Percentiles rank a stretch among this genome's conserved stretches.
Evolutionary conservation across 1,140 invertebrate species (phyloP).

Genomic region (Diprion similis): DNA sequence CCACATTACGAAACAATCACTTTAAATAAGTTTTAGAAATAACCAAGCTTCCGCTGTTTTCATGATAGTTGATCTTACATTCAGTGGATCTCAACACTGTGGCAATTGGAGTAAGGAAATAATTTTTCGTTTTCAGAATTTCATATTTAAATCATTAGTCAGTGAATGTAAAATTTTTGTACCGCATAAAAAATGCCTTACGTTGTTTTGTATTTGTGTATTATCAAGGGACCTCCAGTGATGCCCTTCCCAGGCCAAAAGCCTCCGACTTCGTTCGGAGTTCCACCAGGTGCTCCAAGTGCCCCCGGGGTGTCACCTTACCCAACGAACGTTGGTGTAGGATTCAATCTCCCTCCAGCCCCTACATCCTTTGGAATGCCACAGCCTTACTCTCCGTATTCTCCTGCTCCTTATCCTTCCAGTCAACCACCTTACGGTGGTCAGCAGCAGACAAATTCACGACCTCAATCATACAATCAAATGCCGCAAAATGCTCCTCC

Average conservation of each 20-base stretch:
- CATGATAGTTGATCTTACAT: too few relatives aligned
- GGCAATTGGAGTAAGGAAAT: too few relatives aligned
- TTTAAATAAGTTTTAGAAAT: too few relatives aligned
- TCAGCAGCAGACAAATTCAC: not conserved
- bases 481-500: conserved; percentile 22
- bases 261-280: conserved; percentile 53
- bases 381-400: conserved; percentile 38
- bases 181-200: too few relatives aligned
- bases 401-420: conserved; percentile 28
- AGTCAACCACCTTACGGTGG: conserved; percentile 20
- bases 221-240: conserved; percentile 49
- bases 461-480: not conserved
- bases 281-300: conserved; percentile 53
- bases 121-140: too few relatives aligned
- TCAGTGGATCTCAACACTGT: too few relatives aligned
- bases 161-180: too few relatives aligned
- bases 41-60: too few relatives aligned
- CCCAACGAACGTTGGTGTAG: conserved; percentile 27
- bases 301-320: conserved; percentile 44
- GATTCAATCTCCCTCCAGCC: conserved; percentile 34
- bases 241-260: conserved; percentile 48
- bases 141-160: too few relatives aligned
- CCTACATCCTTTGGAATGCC: conserved; percentile 51
- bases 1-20: too few relatives aligned
- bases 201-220: not conserved